Conservation (phyloP, 2,113 vertebrate species). For the Phaethon lepturus region DNA sequence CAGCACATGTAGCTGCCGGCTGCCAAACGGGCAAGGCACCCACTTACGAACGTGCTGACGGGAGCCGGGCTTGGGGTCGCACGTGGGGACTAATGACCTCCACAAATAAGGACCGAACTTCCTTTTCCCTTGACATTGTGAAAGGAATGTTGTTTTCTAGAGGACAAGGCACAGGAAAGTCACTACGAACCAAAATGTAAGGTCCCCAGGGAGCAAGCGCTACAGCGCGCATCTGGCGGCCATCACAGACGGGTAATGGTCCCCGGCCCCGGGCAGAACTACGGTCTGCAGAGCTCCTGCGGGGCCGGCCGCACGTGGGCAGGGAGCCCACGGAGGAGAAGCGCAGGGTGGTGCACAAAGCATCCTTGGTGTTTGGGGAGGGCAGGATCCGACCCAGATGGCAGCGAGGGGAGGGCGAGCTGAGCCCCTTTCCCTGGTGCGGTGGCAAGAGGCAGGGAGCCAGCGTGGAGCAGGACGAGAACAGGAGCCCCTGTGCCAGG, state of each 20-base stretch:
- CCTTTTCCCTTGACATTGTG: neutral
- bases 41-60: rapidly evolving
- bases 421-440: neutral
- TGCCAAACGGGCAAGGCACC: neutral
- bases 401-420: neutral
- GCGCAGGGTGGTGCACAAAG: neutral
- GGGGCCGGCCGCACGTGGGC: rapidly evolving
- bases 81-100: rapidly evolving
- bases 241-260: rapidly evolving
- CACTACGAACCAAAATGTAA: neutral
- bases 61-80: neutral
- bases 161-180: neutral
- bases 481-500: neutral
- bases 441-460: neutral
- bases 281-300: neutral
- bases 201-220: too few species aligned
- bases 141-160: neutral
- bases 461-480: neutral
- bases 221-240: neutral
- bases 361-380: neutral
- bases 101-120: neutral
- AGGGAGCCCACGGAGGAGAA: neutral
- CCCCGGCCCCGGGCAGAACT: neutral
- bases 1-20: neutral
- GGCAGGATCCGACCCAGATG: neutral